Conservation (phyloP, 2,888 invertebrate species). For the Ectropis crepuscularia region DNA sequence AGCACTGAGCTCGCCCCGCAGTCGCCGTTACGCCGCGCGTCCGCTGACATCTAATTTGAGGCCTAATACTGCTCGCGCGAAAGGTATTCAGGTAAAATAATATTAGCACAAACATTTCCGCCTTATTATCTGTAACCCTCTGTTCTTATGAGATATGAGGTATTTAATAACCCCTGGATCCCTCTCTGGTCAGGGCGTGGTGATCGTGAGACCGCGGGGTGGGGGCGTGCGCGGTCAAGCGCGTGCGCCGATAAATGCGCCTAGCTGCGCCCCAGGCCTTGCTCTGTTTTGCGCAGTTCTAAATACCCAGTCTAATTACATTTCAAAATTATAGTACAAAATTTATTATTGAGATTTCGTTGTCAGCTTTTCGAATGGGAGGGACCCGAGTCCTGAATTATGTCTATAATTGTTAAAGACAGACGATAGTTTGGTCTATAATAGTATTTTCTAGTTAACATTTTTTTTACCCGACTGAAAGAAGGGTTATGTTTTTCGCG, state of each 20-base stretch:
- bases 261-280: constrained; percentile 65
- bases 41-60: too few relatives aligned
- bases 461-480: too few relatives aligned
- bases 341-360: constrained; percentile 1
- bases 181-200: constrained; percentile 69
- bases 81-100: too few relatives aligned
- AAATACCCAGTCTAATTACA: constrained; percentile 28
- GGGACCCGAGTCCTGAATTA: neutral
- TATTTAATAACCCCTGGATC: constrained; percentile 42
- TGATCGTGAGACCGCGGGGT: constrained; percentile 62
- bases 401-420: neutral
- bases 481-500: too few relatives aligned
- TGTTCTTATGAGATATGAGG: neutral
- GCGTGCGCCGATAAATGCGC: constrained; percentile 70
- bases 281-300: constrained; percentile 66
- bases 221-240: constrained; percentile 63
- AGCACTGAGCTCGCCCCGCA: too few relatives aligned
- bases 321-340: constrained; percentile 29
- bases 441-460: too few relatives aligned
- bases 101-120: too few relatives aligned
- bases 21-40: too few relatives aligned
- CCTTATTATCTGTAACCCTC: neutral
- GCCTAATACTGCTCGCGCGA: too few relatives aligned
- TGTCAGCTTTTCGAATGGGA: neutral
- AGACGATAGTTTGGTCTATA: too few relatives aligned